phyloP scores from a whole-genome alignment of 2,113 vertebrate genomes.

The Lathamus discolor region DNA sequence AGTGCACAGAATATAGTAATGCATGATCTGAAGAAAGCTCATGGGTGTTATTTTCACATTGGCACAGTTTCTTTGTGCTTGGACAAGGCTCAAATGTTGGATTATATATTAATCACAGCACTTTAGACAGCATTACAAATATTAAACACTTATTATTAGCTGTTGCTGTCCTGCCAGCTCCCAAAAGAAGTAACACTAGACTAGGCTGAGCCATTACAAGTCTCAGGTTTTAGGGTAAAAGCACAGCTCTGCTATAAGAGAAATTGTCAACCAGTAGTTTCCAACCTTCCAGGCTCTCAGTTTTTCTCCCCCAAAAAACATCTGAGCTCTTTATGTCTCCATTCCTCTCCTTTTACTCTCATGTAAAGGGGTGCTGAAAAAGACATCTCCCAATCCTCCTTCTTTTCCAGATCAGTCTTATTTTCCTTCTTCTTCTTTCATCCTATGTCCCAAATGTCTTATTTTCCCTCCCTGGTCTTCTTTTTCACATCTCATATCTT shows the following conservation, averaged over 20 bases:
- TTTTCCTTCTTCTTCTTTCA: not conserved
- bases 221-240: not conserved
- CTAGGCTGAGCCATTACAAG: not conserved
- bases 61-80: not conserved
- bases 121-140: not conserved
- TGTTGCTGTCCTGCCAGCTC: not conserved
- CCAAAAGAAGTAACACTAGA: not conserved
- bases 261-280: not conserved
- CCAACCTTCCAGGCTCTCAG: not conserved
- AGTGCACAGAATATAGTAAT: not conserved
- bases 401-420: not conserved
- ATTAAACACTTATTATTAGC: not conserved
- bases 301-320: not conserved
- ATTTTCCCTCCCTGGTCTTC: not conserved
- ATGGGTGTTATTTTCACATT: not conserved
- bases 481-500: not conserved
- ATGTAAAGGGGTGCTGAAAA: not conserved
- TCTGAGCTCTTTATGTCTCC: not conserved
- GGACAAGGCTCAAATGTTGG: not conserved
- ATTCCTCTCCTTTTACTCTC: not conserved
- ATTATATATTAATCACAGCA: accelerated
- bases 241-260: not conserved
- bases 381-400: not conserved
- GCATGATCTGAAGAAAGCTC: not conserved
- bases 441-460: not conserved